Percentiles rank a stretch among this genome's conserved stretches.
phyloP scores from a whole-genome alignment of 2,888 invertebrate species.

The Zygaena filipendulae region DNA sequence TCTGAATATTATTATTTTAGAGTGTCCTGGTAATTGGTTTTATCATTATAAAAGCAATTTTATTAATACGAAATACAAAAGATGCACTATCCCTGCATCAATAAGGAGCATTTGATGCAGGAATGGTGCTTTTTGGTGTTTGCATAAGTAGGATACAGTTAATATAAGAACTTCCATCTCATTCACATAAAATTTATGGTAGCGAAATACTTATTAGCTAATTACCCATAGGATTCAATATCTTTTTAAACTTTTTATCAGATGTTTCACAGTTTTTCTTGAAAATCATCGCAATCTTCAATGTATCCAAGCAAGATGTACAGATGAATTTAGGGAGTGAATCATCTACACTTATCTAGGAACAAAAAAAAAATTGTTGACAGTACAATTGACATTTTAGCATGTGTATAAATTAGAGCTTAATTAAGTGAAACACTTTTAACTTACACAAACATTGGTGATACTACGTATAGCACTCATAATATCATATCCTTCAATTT shows the following conservation, averaged over 20 bases:
- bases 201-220: too few relatives aligned
- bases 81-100: too few relatives aligned
- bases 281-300: conserved; percentile 43
- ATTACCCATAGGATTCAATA: conserved; percentile 51
- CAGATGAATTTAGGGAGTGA: conserved; percentile 56
- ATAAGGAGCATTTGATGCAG: too few relatives aligned
- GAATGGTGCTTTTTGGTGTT: too few relatives aligned
- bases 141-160: too few relatives aligned
- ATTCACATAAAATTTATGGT: too few relatives aligned
- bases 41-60: too few relatives aligned
- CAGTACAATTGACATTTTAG: neutral
- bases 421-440: neutral
- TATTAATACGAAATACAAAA: too few relatives aligned
- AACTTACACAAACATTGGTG: conserved; percentile 48
- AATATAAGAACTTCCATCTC: too few relatives aligned
- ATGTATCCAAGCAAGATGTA: conserved; percentile 39
- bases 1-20: too few relatives aligned
- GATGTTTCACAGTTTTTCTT: conserved; percentile 47
- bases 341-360: conserved; percentile 47
- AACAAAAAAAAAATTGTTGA: conserved; percentile 13
- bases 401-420: too few relatives aligned
- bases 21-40: too few relatives aligned
- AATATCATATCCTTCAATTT: conserved; percentile 42
- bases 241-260: conserved; percentile 46
- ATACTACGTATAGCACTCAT: conserved; percentile 44